Percentiles rank a stretch among this genome's conserved stretches.
Evolutionary conservation across 2,888 invertebrate species (phyloP).

Genomic region (Eupithecia pulchellata): DNA sequence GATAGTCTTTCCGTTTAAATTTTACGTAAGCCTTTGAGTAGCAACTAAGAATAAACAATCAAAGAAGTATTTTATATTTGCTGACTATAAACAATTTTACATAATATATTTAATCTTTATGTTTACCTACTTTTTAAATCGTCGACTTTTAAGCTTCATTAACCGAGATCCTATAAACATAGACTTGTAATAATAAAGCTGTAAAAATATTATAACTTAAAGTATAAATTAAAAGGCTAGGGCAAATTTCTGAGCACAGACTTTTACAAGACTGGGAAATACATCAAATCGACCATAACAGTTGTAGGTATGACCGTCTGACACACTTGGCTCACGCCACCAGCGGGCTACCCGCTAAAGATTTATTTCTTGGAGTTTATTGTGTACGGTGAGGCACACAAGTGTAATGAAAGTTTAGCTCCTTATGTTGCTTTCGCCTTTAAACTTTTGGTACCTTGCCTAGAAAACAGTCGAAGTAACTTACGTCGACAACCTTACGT

Average conservation of each 20-base stretch:
- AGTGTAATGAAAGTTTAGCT: conserved; percentile 4
- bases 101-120: no score
- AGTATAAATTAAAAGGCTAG: conserved; percentile 14
- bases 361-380: conserved; percentile 42
- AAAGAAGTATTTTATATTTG: neutral
- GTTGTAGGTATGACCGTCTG: conserved; percentile 37
- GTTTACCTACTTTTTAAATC: neutral
- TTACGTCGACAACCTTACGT: conserved; percentile 23
- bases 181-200: conserved; percentile 30
- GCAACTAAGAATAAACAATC: neutral
- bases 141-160: neutral
- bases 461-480: conserved; percentile 1
- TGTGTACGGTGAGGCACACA: conserved; percentile 35
- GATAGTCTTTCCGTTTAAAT: neutral
- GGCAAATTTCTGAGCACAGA: conserved; percentile 32
- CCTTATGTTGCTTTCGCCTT: neutral
- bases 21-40: neutral
- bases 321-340: conserved; percentile 36
- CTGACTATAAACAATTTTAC: neutral
- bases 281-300: conserved; percentile 38
- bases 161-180: conserved; percentile 18
- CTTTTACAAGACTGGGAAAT: conserved; percentile 38
- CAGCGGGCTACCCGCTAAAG: conserved; percentile 31
- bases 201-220: conserved; percentile 25
- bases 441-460: conserved; percentile 3